Evolutionary conservation across 2,113 vertebrate species (phyloP).

Genomic region (Garra rufa): DNA sequence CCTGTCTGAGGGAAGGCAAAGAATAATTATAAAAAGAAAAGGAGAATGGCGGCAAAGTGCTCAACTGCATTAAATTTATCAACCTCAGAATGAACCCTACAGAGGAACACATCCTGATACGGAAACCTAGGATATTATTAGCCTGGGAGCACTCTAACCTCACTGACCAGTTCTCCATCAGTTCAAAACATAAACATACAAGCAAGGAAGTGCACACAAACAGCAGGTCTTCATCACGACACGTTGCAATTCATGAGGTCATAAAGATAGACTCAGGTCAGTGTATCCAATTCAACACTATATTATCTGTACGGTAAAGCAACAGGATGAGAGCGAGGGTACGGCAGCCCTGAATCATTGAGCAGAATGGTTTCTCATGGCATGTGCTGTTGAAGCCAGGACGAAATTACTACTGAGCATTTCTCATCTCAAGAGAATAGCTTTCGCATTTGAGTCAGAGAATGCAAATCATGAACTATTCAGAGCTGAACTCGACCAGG

Average conservation of each 20-base stretch:
- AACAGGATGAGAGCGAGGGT: neutral
- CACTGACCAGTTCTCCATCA: conserved; percentile 46
- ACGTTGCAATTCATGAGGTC: neutral
- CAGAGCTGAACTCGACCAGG: conserved; percentile 49
- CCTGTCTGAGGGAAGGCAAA: neutral
- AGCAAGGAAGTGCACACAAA: conserved; percentile 7
- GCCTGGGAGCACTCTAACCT: conserved; percentile 48
- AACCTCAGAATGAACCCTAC: conserved; percentile 1
- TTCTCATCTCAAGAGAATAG: conserved; percentile 39
- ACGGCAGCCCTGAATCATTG: conserved; percentile 1
- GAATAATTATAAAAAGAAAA: neutral
- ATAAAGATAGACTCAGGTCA: conserved; percentile 1
- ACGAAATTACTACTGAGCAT: conserved; percentile 29
- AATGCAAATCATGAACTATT: conserved; percentile 50
- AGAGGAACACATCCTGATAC: conserved; percentile 48
- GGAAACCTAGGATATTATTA: conserved; percentile 57
- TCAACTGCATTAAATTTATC: conserved; percentile 39
- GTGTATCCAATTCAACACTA: conserved; percentile 15
- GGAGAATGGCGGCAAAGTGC: neutral
- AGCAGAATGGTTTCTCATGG: conserved; percentile 1
- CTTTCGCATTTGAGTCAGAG: conserved; percentile 18
- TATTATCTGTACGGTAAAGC: neutral
- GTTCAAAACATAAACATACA: neutral
- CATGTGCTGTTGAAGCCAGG: neutral
- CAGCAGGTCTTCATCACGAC: neutral